Percentiles rank a stretch among this genome's conserved stretches.
These are phyloP conservation scores for Chlamydotis undulata DNA, from an alignment of 2,113 vertebrate genomes.

Conservation along the genomic window DNA sequence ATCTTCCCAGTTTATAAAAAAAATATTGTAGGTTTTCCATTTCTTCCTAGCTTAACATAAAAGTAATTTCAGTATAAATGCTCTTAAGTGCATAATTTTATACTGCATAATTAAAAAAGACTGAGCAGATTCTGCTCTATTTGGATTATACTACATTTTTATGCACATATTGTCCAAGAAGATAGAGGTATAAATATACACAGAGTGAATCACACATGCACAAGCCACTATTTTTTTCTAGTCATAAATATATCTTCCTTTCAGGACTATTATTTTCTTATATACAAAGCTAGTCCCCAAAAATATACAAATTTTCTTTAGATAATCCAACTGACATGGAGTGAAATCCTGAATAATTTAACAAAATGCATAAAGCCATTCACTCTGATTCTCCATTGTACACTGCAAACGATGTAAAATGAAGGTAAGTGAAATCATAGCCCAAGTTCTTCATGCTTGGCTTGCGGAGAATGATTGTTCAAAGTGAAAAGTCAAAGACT, in stretches of 20 bases:
- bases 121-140: not conserved
- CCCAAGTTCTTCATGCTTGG: not conserved
- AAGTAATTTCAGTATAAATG: not conserved
- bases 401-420: not conserved
- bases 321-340: not conserved
- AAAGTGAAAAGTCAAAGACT: not conserved
- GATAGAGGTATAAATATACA: not conserved
- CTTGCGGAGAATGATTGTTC: not conserved
- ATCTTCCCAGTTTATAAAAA: not conserved
- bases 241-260: not conserved
- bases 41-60: not conserved
- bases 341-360: not conserved
- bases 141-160: not conserved
- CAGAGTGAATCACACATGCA: not conserved
- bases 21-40: not conserved
- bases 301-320: not conserved
- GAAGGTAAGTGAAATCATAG: not conserved
- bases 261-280: not conserved
- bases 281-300: not conserved
- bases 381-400: not conserved
- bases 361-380: not conserved
- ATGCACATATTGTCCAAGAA: not conserved
- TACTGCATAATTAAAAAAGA: not conserved
- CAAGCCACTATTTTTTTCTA: not conserved
- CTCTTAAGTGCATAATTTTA: rapidly evolving